Base-by-base conservation (phyloP, 2,797 vertebrate genomes). In the Uromys caudimaculatus region DNA sequence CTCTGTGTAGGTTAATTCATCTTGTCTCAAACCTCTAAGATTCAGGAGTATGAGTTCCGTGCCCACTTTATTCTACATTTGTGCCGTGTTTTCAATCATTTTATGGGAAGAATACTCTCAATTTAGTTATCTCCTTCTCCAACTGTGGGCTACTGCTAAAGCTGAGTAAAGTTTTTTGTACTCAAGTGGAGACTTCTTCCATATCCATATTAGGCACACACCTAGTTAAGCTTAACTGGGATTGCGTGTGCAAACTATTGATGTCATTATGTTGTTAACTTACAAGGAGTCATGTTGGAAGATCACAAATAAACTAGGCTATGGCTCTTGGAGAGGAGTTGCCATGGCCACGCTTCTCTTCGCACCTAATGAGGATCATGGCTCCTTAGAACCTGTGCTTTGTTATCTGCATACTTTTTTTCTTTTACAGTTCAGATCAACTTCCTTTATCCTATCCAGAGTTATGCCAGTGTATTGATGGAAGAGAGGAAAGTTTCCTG, bases 201-300 rank as follows among this genome's bases (percentile, higher is more conserved):
- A 16, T 71, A 93, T 73, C 38, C 12, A 44, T 27, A 24, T 27
- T 85, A 78, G 84, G 84, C 67, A 81, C 14, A 29, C 9, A 69
- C 6, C 50, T 88, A 86, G 90, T 96, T 85, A 93, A 14, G 89
- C 67, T 95, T 78, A 87, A 16, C 71, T 91, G 89, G 52, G 21
- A 75, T n/a, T 1, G 21, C 92, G 87, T 41, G 90, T 95, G 64
- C 67, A 91, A 94, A 77, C 58, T 62, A 21, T 19, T 91, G 58
- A 64, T 88, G 21, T 78, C 32, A 71, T 60, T 17, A 6, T 90
- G 12, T 27, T 93, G 19, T 75, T 96, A 95, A 77, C 7, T 92
- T 82, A 79, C 47, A 86, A 88, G 29, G 88, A 56, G 83, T 64
- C 81, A 62, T 41, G 89, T 93, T 56, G 29, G 44, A n/a, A 97